Percentiles rank a stretch among this genome's conserved stretches.
Conservation (phyloP, 2,797 vertebrate species). For the Margarornis squamiger region DNA sequence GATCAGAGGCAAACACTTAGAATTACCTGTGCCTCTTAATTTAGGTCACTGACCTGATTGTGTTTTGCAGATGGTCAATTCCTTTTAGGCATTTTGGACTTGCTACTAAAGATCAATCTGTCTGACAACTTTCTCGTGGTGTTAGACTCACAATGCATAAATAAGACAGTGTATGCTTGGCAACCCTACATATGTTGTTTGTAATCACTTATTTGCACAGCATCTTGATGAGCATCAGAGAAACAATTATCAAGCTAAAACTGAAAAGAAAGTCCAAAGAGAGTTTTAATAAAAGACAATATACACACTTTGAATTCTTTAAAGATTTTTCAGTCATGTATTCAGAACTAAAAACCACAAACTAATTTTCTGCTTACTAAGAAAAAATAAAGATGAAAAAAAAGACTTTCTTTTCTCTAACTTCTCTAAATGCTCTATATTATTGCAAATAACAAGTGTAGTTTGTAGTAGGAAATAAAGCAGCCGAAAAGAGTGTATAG, state of each 20-base stretch:
- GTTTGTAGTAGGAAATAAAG: conserved; percentile 29
- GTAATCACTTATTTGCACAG: neutral
- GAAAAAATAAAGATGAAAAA: neutral
- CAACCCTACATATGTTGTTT: neutral
- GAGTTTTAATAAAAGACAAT: neutral
- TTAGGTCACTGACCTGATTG: neutral
- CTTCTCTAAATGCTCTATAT: neutral
- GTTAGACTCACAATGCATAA: neutral
- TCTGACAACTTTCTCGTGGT: neutral
- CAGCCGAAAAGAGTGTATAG: neutral
- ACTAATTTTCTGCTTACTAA: neutral
- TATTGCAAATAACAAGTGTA: neutral
- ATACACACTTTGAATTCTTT: neutral
- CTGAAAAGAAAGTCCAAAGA: neutral
- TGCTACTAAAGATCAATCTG: neutral
- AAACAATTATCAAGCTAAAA: neutral
- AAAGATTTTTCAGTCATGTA: neutral
- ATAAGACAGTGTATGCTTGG: neutral
- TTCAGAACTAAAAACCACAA: neutral
- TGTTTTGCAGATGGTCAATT: neutral
- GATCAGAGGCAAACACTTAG: neutral
- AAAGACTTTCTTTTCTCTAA: neutral
- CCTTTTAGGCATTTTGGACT: neutral
- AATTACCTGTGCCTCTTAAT: neutral
- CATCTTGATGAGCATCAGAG: neutral